Evolutionary conservation across 2,113 vertebrate genomes (phyloP).

Genomic region (Ramphastos sulfuratus): DNA sequence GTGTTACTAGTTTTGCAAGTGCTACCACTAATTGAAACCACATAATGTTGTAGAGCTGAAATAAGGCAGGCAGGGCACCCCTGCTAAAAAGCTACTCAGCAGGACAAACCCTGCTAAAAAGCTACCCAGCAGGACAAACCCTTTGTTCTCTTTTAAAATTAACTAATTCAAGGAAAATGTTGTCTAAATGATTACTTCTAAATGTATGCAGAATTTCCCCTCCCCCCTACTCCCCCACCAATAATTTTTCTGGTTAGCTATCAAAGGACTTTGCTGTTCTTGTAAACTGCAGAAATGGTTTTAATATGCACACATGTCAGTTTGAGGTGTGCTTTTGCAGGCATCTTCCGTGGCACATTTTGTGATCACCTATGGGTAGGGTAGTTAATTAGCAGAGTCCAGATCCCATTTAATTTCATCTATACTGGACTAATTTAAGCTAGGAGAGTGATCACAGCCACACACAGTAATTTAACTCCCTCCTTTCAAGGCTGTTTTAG

Average conservation of each 20-base stretch:
- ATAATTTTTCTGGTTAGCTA: conserved; percentile 67
- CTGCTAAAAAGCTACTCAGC: conserved; percentile 50
- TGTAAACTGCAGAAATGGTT: conserved; percentile 64
- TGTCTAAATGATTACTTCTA: conserved; percentile 48
- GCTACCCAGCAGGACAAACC: conserved; percentile 59
- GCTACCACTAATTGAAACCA: conserved; percentile 74
- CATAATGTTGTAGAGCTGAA: conserved; percentile 63
- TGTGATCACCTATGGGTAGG: conserved; percentile 74
- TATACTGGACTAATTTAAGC: conserved; percentile 65
- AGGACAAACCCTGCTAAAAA: conserved; percentile 52
- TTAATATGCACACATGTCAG: conserved; percentile 57
- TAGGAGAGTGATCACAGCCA: conserved; percentile 30
- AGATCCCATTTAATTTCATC: conserved; percentile 66
- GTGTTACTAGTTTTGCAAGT: conserved; percentile 69
- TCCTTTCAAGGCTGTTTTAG: conserved; percentile 61
- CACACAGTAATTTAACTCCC: conserved; percentile 26
- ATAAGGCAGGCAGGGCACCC: conserved; percentile 55
- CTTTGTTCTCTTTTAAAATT: conserved; percentile 71
- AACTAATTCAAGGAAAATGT: conserved; percentile 61
- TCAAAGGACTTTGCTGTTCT: conserved; percentile 57
- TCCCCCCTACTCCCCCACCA: background rate
- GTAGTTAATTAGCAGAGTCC: conserved; percentile 70
- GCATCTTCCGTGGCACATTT: conserved; percentile 24
- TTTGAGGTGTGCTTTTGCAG: conserved; percentile 47
- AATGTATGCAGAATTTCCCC: conserved; percentile 39